Base-by-base conservation (phyloP, 1,140 invertebrate species). In the Nasonia giraulti region DNA sequence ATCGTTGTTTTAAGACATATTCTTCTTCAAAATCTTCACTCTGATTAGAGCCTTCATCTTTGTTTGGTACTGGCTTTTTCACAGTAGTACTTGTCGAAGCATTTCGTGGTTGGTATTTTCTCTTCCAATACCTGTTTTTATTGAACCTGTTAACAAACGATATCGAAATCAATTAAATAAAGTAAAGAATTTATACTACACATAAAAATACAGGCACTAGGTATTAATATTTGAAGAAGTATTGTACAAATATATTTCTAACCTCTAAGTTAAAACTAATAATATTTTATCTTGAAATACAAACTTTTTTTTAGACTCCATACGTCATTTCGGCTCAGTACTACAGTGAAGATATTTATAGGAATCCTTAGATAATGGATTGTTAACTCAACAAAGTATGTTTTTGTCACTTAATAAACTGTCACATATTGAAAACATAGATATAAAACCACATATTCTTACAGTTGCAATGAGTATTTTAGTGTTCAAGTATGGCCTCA, bases 241-340 rank as follows among this genome's bases (percentile, higher is more conserved):
- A 31, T 73, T 31, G 23, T n/a, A 73, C 23, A 23, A 73, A 5
- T 11, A 11, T 31, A 73, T 14, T 44, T 7, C 40, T 73, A 73
- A 31, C 12, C 23, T 73, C 23, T 37, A 40, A n/a, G 40, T 17
- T 76, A 40, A n/a, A 76, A 14, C 37, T 76, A 76, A 44, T 47
- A 76, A 76, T 76, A 33, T 7, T 76, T 44, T 10, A 62, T 33
- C 50, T 78, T 79, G 1, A 23, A 20, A 47, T 78, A 78, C 76
- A 17, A n/a, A 86, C 80, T 73, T 82, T 82, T 82, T 37, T 77
- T 85, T 85, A 81, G 84, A 85, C 76, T 85, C 84, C 84, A 85
- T 85, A 27, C 68, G 83, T 80, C 83, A 84, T 80, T 80, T 83
- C 50, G 5, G 5, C n/a, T 74, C 40, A 23, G 44, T 8, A 20